Evolutionary conservation across 2,113 vertebrate genomes (phyloP), one percentile per base, ranked within the genome.

Genomic region (Tachysurus vachellii): DNA sequence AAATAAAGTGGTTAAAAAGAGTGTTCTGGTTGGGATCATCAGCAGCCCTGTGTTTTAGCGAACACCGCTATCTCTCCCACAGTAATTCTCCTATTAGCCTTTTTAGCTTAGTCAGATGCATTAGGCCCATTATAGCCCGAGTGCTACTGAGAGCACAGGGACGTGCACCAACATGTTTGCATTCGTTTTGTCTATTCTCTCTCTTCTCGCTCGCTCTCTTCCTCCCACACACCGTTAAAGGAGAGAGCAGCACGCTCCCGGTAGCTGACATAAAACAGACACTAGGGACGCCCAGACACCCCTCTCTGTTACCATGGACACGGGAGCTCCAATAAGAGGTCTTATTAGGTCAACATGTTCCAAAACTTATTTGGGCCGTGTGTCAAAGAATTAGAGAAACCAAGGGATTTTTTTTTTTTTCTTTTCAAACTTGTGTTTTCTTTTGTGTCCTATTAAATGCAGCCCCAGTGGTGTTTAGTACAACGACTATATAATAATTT

Each of bases 191-290:
- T 82, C 64, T 87, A 61, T 81, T 70, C 61, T 70, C 53, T 42
- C 28, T 61, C 13, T 44, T 80, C 85, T 82, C 53, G 1, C 53
- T 68, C 36, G 56, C 75, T 80, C 64, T 84, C 75, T 84, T 44
- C 68, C 28, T 80, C 80, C 85, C 89, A 53, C 86, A 80, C 28
- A 47, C 83, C 26, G 73, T 80, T 87, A 71, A 73, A 85, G 64
- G 64, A 89, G 77, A 82, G 80, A 77, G 70, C 82, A 76, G 31
- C 68, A 28, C 62, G 31, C 70, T 82, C 68, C 42, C 80, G 50
- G 77, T 77, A 85, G 83, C 61, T 82, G 88, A 87, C 66, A 83
- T 86, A 80, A 85, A 84, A 83, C 86, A 84, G 89, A 86, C 89
- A 88, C 87, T 42, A 81, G 89, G 87, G 87, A 90, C 61, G 75